A percentile compares a stretch with the other conserved stretches of the same genome.
Evolutionary conservation across 2,797 vertebrate genomes (phyloP).

Genomic region (Geotrypetes seraphini): DNA sequence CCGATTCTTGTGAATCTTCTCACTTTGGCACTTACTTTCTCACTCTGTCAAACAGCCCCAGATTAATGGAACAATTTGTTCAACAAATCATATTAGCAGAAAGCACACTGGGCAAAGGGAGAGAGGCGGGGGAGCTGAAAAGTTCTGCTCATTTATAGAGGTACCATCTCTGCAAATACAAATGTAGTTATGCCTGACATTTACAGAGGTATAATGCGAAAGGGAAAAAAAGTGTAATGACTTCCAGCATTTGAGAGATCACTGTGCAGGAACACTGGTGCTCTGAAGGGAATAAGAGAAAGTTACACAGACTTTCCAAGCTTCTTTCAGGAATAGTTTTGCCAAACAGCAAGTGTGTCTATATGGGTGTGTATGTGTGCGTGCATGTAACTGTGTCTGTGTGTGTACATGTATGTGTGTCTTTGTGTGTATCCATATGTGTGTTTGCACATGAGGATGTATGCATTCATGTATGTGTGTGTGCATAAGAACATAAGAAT

Average conservation of each 20-base stretch:
- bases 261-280: conserved; percentile 56
- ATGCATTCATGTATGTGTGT: too few relatives aligned
- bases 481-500: too few relatives aligned
- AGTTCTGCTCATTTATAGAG: conserved; percentile 65
- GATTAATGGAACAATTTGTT: conserved; percentile 92
- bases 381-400: too few relatives aligned
- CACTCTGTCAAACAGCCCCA: conserved; percentile 76
- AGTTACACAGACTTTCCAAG: conserved; percentile 61
- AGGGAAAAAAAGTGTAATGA: conserved; percentile 73
- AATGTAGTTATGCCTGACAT: conserved; percentile 82
- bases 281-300: conserved; percentile 67
- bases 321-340: conserved; percentile 55
- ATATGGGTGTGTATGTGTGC: too few relatives aligned
- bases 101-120: conserved; percentile 69
- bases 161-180: conserved; percentile 76
- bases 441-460: too few relatives aligned
- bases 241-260: conserved; percentile 69
- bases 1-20: conserved; percentile 76
- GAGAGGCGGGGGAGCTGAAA: conserved; percentile 56
- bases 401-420: too few relatives aligned
- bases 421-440: too few relatives aligned
- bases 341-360: conserved; percentile 50
- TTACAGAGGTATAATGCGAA: conserved; percentile 72
- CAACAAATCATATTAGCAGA: conserved; percentile 88
- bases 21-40: conserved; percentile 75